These are phyloP conservation scores for Numenius arquata DNA, from an alignment of 2,113 vertebrate species.

Conservation along the genomic window DNA sequence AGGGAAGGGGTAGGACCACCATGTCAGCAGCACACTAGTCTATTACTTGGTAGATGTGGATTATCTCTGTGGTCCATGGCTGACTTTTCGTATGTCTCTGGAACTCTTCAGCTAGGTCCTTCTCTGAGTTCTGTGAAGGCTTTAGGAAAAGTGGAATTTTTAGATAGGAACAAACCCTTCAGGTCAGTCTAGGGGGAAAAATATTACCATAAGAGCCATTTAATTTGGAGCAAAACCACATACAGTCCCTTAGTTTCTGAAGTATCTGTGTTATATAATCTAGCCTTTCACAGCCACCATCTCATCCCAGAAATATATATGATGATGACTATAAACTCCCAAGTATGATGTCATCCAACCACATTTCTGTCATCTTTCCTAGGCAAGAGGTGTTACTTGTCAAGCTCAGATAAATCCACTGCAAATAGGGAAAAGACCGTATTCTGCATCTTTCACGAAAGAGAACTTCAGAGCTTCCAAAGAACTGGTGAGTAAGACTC, in stretches of 20 bases:
- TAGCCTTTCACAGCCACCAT: not conserved
- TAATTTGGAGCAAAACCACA: not conserved
- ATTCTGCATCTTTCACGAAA: slow-evolving; percentile 74
- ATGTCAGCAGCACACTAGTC: not conserved
- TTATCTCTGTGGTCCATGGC: not conserved
- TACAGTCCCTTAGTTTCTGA: not conserved
- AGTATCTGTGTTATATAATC: not conserved
- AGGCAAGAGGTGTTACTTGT: slow-evolving; percentile 82
- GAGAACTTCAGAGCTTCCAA: slow-evolving; percentile 78
- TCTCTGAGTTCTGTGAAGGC: not conserved
- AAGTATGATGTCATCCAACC: not conserved
- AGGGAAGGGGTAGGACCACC: not conserved
- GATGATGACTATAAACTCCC: not conserved
- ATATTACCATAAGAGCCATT: fast-evolving
- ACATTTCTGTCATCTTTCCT: not conserved
- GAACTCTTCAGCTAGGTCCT: not conserved
- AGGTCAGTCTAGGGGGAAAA: not conserved
- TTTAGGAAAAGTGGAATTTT: not conserved
- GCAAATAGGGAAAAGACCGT: slow-evolving; percentile 70
- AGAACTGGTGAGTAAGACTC: slow-evolving; percentile 77
- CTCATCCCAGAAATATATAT: not conserved
- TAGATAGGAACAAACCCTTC: not conserved
- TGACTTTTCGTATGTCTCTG: not conserved
- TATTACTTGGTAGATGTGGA: not conserved
- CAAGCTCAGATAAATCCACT: slow-evolving; percentile 77